Evolutionary conservation across 2,888 invertebrate genomes (phyloP).

Genomic region (Mycalesis mineus): DNA sequence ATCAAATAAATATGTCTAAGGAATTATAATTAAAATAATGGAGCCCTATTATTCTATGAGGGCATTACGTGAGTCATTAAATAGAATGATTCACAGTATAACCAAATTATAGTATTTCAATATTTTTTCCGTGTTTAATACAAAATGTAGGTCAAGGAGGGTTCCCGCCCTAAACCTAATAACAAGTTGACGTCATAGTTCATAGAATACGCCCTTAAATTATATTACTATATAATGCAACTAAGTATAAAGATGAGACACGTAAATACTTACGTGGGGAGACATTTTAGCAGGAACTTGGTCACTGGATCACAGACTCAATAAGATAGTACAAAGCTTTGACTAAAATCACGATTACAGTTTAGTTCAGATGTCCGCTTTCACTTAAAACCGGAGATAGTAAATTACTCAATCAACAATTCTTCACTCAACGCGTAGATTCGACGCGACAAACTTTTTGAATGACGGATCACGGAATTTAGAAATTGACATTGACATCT

Average conservation of each 20-base stretch:
- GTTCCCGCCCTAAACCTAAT: slow-evolving; percentile 30
- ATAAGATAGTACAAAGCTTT: too few relatives aligned
- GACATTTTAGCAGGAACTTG: slow-evolving; percentile 10
- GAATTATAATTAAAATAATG: neutral
- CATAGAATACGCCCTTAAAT: slow-evolving; percentile 37
- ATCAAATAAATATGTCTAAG: neutral
- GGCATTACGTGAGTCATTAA: slow-evolving; percentile 1
- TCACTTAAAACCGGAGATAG: too few relatives aligned
- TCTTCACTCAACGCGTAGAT: too few relatives aligned
- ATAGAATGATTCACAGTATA: neutral
- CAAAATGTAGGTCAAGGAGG: slow-evolving; percentile 20
- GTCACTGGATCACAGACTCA: neutral
- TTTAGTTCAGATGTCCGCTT: too few relatives aligned
- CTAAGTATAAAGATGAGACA: neutral
- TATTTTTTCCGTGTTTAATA: slow-evolving; percentile 2
- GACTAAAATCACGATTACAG: too few relatives aligned
- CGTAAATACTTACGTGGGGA: slow-evolving; percentile 14
- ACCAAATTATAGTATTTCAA: neutral
- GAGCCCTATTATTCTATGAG: neutral
- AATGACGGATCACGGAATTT: too few relatives aligned
- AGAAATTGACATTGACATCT: too few relatives aligned
- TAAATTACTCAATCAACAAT: too few relatives aligned
- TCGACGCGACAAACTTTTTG: too few relatives aligned
- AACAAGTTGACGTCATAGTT: slow-evolving; percentile 35
- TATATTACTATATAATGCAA: neutral